A percentile compares a stretch with the other conserved stretches of the same genome.
phyloP scores from a whole-genome alignment of 1,140 invertebrate genomes.

The Drosophila orosa region DNA sequence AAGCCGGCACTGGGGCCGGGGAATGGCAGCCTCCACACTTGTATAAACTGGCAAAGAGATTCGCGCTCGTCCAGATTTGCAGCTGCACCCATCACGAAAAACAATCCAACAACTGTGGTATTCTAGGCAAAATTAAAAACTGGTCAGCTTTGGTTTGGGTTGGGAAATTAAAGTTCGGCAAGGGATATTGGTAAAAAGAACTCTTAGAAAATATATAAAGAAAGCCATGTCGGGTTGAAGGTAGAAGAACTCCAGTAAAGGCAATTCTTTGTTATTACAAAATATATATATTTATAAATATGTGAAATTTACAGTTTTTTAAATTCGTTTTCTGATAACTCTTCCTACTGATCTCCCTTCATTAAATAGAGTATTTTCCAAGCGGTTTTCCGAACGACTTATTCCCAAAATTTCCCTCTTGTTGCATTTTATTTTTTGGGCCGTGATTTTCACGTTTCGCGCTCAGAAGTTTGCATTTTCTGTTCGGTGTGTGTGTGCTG shows the following conservation, averaged over 20 bases:
- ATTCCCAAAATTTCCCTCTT: conserved; percentile 39
- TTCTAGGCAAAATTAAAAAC: conserved; percentile 3
- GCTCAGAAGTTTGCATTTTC: conserved; percentile 53
- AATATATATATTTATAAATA: not conserved
- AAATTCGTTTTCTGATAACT: not conserved
- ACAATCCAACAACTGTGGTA: conserved; percentile 15
- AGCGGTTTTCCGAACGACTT: conserved; percentile 18
- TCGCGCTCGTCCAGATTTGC: conserved; percentile 41
- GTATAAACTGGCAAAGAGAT: conserved; percentile 58
- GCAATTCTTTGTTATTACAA: accelerated
- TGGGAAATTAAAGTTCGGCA: not conserved
- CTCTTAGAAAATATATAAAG: not conserved
- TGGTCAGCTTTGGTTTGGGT: not conserved
- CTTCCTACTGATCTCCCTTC: too few species aligned
- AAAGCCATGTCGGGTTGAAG: too few species aligned
- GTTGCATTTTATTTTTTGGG: conserved; percentile 67
- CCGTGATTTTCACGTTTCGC: conserved; percentile 73
- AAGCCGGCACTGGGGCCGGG: not conserved
- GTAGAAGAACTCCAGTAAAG: too few species aligned
- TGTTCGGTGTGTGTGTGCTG: conserved; percentile 23
- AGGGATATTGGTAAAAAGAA: not conserved
- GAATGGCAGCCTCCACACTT: conserved; percentile 37
- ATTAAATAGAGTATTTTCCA: conserved; percentile 9
- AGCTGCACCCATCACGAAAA: conserved; percentile 25
- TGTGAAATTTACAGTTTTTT: too few species aligned